phyloP scores from a whole-genome alignment of 1,140 invertebrate species.

The Heterodera carotae region DNA sequence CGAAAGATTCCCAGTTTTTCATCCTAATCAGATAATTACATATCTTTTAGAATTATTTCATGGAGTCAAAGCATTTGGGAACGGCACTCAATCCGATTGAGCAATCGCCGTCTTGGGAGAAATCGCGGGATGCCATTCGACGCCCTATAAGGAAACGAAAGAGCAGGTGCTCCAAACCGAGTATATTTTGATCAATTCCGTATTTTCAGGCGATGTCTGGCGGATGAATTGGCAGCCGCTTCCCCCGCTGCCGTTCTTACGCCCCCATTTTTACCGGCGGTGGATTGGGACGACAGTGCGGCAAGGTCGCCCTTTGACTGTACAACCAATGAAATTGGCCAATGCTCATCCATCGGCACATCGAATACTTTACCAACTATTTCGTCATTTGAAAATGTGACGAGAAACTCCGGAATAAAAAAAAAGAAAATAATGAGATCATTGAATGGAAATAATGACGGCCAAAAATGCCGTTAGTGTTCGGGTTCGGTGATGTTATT shows the following conservation, averaged over 20 bases:
- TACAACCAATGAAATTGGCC: not conserved
- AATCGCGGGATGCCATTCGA: constrained; percentile 1
- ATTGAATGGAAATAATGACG: too few relatives aligned
- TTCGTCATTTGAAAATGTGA: not conserved
- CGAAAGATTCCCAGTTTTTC: too few relatives aligned
- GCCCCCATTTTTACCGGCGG: not conserved
- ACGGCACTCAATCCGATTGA: not conserved
- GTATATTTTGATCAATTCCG: not conserved
- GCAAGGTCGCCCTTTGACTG: constrained; percentile 16
- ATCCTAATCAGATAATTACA: too few relatives aligned
- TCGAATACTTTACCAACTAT: not conserved
- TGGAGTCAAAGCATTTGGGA: not conserved
- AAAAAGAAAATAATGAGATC: not conserved
- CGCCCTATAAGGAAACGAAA: constrained; percentile 3
- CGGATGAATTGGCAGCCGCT: not conserved
- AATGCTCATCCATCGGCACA: not conserved
- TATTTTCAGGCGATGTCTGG: constrained; percentile 1
- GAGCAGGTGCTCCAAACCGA: not conserved
- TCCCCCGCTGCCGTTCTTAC: not conserved
- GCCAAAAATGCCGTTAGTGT: too few relatives aligned
- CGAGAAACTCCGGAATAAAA: not conserved
- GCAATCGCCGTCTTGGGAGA: constrained; percentile 16
- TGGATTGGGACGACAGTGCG: constrained; percentile 15
- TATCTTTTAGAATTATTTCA: not conserved
- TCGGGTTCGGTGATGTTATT: too few relatives aligned